Evolutionary conservation across 2,888 invertebrate genomes (phyloP).

Genomic region (Andrena chrysosceles): DNA sequence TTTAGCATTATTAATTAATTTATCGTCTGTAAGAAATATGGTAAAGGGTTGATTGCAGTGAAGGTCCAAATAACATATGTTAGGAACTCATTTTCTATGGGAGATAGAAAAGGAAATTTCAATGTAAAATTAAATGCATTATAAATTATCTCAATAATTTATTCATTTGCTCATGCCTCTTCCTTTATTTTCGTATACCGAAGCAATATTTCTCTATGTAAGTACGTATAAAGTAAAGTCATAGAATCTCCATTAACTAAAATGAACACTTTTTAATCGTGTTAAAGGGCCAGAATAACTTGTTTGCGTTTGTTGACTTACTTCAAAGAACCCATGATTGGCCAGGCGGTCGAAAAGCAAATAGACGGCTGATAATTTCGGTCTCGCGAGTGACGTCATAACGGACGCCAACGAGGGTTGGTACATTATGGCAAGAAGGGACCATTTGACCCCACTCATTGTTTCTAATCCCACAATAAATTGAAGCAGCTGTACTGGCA

Average conservation of each 20-base stretch:
- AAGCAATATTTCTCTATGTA: background rate
- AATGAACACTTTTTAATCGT: too few species aligned
- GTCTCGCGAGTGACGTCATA: slow-evolving; percentile 73
- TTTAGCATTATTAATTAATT: too few species aligned
- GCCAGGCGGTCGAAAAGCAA: slow-evolving; percentile 46
- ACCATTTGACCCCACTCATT: slow-evolving; percentile 84
- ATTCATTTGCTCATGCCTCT: background rate
- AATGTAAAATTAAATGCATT: too few species aligned
- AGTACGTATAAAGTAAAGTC: background rate
- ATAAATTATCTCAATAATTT: background rate
- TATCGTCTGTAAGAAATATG: too few species aligned
- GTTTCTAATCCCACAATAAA: slow-evolving; percentile 85
- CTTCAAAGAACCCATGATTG: slow-evolving; percentile 28
- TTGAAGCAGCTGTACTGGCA: slow-evolving; percentile 84
- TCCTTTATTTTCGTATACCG: background rate
- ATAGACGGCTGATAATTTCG: slow-evolving; percentile 73
- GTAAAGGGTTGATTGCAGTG: too few species aligned
- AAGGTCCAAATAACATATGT: too few species aligned
- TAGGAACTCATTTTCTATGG: too few species aligned
- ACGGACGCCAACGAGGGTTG: slow-evolving; percentile 78
- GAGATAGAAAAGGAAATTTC: too few species aligned
- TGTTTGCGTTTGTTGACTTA: slow-evolving; percentile 26
- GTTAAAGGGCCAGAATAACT: background rate
- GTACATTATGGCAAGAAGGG: slow-evolving; percentile 81
- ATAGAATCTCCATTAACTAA: too few species aligned